A percentile compares a stretch with the other conserved stretches of the same genome.
Evolutionary conservation across 2,888 invertebrate genomes (phyloP).

Genomic region (Xestia xanthographa): DNA sequence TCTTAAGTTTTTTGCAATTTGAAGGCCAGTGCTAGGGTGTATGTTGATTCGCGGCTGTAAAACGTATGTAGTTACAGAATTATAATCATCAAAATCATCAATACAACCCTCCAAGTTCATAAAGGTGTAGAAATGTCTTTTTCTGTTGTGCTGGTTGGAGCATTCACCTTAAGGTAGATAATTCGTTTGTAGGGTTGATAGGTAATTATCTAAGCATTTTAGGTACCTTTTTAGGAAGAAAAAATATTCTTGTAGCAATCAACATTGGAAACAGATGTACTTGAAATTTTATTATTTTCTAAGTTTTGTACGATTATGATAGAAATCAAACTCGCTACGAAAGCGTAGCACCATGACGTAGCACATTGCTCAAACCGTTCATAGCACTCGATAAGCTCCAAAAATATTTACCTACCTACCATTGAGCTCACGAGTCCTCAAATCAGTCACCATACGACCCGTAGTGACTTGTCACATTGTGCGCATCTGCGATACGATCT

Average conservation of each 20-base stretch:
- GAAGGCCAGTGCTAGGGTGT: no score
- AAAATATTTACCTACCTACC: conserved; percentile 47
- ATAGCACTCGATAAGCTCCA: conserved; percentile 37
- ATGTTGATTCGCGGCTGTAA: no score
- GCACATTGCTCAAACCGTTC: conserved; percentile 35
- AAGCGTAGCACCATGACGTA: conserved; percentile 26
- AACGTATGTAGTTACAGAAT: no score
- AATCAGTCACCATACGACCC: conserved; percentile 74
- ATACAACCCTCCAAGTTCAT: no score
- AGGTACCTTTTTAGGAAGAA: background rate
- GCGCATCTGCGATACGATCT: conserved; percentile 72
- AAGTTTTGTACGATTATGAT: background rate
- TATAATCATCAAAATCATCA: no score
- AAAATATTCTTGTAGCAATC: background rate
- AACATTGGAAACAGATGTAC: background rate
- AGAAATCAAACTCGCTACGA: background rate
- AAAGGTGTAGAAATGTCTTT: no score
- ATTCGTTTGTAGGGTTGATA: background rate
- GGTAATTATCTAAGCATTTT: background rate
- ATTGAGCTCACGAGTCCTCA: conserved; percentile 64
- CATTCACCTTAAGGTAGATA: no score
- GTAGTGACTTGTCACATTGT: conserved; percentile 79
- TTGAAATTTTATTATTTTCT: no score
- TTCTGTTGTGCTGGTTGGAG: no score
- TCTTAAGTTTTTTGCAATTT: no score